Base-by-base conservation (phyloP, 2,113 vertebrate genomes). In the Turnix velox region DNA sequence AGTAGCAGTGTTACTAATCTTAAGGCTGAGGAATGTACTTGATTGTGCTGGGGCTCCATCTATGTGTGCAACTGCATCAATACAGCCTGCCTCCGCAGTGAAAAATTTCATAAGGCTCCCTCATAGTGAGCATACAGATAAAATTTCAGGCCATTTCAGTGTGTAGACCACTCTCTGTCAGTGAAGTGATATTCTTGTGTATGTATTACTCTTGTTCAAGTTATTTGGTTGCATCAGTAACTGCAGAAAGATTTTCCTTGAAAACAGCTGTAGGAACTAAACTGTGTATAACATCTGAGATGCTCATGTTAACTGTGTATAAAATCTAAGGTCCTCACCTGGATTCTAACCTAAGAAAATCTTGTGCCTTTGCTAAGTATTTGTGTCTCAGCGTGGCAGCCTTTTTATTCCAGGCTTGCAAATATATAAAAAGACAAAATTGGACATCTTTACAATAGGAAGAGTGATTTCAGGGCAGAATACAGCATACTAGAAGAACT, bases 381-480 rank as follows among this genome's bases (percentile, higher is more conserved):
- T 49, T 1, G 0, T 67, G 23, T 28, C 30, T 76, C 8, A 77
- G 59, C 74, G 23, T 84, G 33, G 43, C 54, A 84, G n/a, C 62
- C 43, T 96, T 97, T 92, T 94, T 85, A 84, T 62, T 18, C 40
- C 94, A 99, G 99, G 95, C 96, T 98, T 97, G 97, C 97, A 74
- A 98, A 98, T 95, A 91, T 98, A 84, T 98, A 99, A 96, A 99
- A 98, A 96, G 98, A 98, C 79, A 98, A 96, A 94, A 96, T 67
- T n/a, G 79, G 95, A 81, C 95, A 90, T 78, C 95, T 97, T 85
- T 98, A 97, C 95, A 98, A 95, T 69, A 98, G 94, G 90, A 99
- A 95, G 94, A 98, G 93, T 86, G 97, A 95, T 73, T 98, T 98
- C 94, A 97, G 96, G 61, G 95, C 96, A 82, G 96, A 98, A 59